Conservation (phyloP, 2,113 vertebrate species). For the Pluvialis apricaria region DNA sequence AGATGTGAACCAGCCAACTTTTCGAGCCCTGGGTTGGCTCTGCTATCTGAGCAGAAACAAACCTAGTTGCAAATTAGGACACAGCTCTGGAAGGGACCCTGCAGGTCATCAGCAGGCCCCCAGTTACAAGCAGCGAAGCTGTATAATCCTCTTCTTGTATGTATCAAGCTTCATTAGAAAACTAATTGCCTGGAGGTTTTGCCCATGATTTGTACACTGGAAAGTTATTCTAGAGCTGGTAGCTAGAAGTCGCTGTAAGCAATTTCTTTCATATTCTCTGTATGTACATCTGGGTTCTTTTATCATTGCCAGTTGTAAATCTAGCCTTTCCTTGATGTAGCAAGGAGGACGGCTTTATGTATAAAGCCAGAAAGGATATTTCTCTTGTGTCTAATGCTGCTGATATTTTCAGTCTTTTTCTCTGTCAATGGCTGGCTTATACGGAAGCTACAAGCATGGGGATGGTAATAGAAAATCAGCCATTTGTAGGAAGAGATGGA, state of each 20-base stretch:
- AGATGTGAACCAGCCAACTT: conserved; percentile 22
- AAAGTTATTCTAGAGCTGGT: conserved; percentile 15
- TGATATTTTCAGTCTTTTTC: not conserved
- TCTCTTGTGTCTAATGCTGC: not conserved
- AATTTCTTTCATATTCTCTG: not conserved
- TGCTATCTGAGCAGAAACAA: conserved; percentile 36
- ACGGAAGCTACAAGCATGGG: not conserved
- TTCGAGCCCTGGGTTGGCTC: not conserved
- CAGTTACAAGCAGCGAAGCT: not conserved
- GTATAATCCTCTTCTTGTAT: conserved; percentile 11
- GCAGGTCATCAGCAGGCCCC: conserved; percentile 22
- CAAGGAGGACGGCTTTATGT: not conserved
- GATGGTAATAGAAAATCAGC: not conserved
- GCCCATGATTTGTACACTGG: not conserved
- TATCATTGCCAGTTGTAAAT: not conserved
- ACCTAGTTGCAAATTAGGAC: conserved; percentile 12
- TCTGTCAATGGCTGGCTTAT: not conserved
- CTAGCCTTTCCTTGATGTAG: not conserved
- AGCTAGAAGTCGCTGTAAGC: conserved; percentile 22
- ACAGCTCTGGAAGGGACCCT: not conserved
- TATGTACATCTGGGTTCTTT: not conserved
- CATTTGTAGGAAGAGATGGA: not conserved
- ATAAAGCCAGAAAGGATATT: not conserved
- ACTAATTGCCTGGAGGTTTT: conserved; percentile 41
- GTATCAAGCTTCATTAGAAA: conserved; percentile 44